Evolutionary conservation across 2,113 vertebrate species (phyloP), one percentile per base, ranked within the genome.

Genomic region (Verasper variegatus): DNA sequence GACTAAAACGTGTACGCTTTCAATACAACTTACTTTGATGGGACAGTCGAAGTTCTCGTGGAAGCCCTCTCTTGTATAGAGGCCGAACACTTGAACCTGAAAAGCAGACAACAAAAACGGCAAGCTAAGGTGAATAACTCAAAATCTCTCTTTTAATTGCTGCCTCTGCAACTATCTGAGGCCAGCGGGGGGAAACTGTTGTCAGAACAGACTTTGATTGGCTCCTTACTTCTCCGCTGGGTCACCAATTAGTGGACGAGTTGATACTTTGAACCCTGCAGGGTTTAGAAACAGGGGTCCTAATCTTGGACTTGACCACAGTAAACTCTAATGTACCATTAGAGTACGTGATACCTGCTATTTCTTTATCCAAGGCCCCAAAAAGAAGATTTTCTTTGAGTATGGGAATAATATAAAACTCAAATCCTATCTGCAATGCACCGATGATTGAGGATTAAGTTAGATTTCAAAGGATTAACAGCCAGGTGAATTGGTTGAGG

Each of bases 21-120:
- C 40, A 62, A 54, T 54, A 2, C 14, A 9, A 85, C 96, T 95
- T 95, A 98, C 98, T 95, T 99, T 99, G 93, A 99, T 95, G 78
- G 98, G 98, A 89, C 96, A 98, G 94, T 99, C 97, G 89, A 99
- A 99, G 0, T 94, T 98, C 91, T 98, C 97, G 17, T 98, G 97
- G 91, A 98, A 98, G 89, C 97, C 97, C 91, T 98, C 97, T 23
- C 96, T 96, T 45, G 97, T 96, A 87, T 99, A 99, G 40, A 99
- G 93, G 63, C 97, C 98, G 79, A 98, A 97, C 54, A 99, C 97
- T 72, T 99, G 97, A 27, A 98, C 97, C 98, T 99, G 89, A 24
- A 89, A 71, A 62, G 82, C 61, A 83, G 20, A 90, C 68, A 86
- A 4, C 67, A 71, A 55, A 51, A 88, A 72, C 18, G n/a, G 21